Evolutionary conservation across 2,113 vertebrate genomes (phyloP), one percentile per base, ranked within the genome.

Genomic region (Brachyhypopomus gauderio): DNA sequence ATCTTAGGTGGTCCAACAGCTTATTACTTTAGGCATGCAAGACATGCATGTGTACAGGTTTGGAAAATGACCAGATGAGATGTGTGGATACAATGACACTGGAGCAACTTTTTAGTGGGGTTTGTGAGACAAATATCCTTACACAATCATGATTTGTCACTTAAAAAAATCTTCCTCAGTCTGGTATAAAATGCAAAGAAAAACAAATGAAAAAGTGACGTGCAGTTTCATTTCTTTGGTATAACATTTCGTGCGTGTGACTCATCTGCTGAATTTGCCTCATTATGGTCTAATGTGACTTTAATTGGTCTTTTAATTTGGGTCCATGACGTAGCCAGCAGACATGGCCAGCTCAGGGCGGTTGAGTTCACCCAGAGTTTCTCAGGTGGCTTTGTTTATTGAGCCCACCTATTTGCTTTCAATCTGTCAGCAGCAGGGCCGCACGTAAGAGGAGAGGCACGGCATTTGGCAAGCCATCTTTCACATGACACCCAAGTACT

Each of bases 311-410:
- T 89, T 87, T 88, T 89, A 90, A 92, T 89, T 91, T 88, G 85
- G 72, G 66, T 84, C 86, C 83, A 84, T 83, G 78, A 77, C 59
- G 0, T 80, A 58, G 87, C 90, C 87, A 89, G 79, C 73, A 84
- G 85, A 83, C 78, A 67, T 79, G 30, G 83, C 85, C 48, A 69
- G 84, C 86, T 89, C 86, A 77, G 85, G 86, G 20, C 58, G 87
- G 86, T 81, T 75, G 73, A 19, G 82, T 86, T 86, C 88, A 89
- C 87, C 91, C 20, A 27, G 36, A 84, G 69, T 80, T 89, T 87
- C 91, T 92, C 89, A 91, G 93, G 90, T 91, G 90, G 90, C 88
- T 88, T 81, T 87, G 89, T 88, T 91, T 89, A 92, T 92, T 91
- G 88, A 88, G 89, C 82, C 88, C 88, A 90, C 84, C 89, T 90